Percentiles rank a stretch among this genome's conserved stretches.
These are phyloP conservation scores for Thamnaconus septentrionalis DNA, from an alignment of 2,113 vertebrate species.

Conservation along the genomic window DNA sequence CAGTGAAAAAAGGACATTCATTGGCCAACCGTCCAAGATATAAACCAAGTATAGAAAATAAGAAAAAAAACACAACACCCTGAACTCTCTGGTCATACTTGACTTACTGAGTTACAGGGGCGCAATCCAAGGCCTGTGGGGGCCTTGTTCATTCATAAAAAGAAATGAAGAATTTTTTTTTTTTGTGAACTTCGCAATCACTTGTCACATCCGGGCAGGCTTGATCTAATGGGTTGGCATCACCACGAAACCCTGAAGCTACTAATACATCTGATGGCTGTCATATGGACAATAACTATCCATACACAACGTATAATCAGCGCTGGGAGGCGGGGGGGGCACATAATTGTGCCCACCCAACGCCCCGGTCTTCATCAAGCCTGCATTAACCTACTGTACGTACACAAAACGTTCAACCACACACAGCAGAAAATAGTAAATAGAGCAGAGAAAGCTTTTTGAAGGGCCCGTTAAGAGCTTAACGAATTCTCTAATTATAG, in stretches of 20 bases:
- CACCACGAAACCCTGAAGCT: constrained; percentile 21
- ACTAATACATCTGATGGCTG: constrained; percentile 44
- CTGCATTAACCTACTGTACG: constrained; percentile 37
- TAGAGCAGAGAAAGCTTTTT: constrained; percentile 74
- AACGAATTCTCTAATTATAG: constrained; percentile 80
- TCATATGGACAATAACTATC: constrained; percentile 51
- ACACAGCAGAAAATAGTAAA: constrained; percentile 71
- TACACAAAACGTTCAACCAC: constrained; percentile 58
- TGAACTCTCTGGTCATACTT: neutral
- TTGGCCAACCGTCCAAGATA: too few relatives aligned
- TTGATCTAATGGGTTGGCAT: constrained; percentile 16
- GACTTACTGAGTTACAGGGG: neutral
- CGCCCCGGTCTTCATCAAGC: constrained; percentile 47
- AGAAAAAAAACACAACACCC: neutral
- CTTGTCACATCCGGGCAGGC: constrained; percentile 2
- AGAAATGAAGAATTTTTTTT: neutral
- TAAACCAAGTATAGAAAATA: too few relatives aligned
- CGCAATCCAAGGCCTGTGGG: neutral
- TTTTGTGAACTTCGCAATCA: neutral
- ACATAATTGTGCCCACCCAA: constrained; percentile 64
- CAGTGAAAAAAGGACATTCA: too few relatives aligned
- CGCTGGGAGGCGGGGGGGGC: neutral
- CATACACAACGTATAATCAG: constrained; percentile 54
- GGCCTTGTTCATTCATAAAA: neutral
- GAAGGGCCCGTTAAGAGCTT: constrained; percentile 67